Evolutionary conservation across 2,113 vertebrate genomes (phyloP).

Genomic region (Oryzias javanicus): DNA sequence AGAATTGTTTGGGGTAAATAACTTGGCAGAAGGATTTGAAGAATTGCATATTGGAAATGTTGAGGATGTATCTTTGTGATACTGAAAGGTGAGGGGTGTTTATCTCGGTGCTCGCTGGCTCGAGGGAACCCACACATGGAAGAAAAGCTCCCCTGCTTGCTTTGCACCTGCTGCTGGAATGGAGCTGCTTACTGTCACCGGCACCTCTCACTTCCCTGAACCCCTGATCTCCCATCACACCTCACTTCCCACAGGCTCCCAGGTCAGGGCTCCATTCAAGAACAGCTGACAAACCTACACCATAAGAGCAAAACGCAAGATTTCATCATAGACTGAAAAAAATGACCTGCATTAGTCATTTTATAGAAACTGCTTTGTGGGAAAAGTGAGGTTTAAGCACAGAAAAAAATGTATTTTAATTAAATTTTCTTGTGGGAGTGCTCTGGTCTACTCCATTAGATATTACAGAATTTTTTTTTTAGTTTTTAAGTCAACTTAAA

Average conservation of each 20-base stretch:
- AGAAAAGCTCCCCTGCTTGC: slow-evolving; percentile 68
- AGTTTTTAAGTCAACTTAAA: no score
- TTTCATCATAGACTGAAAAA: no score
- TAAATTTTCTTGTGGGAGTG: no score
- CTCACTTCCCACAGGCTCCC: slow-evolving; percentile 33
- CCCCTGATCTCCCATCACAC: slow-evolving; percentile 26
- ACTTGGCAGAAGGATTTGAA: slow-evolving; percentile 3
- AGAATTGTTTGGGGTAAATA: slow-evolving; percentile 12
- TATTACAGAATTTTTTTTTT: no score
- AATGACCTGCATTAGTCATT: no score
- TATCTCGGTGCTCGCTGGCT: slow-evolving; percentile 11
- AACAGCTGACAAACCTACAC: background rate
- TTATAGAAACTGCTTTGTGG: no score
- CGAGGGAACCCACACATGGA: slow-evolving; percentile 9
- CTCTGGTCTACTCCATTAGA: no score
- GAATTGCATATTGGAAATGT: background rate
- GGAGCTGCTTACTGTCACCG: slow-evolving; percentile 72
- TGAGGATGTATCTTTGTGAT: slow-evolving; percentile 1
- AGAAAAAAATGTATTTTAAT: no score
- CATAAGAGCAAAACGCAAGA: no score
- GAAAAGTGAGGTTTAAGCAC: no score
- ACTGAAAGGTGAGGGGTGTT: slow-evolving; percentile 10
- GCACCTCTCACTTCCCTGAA: slow-evolving; percentile 69
- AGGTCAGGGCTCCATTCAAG: slow-evolving; percentile 59
- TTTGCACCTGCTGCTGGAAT: slow-evolving; percentile 76